A percentile compares a stretch with the other conserved stretches of the same genome.
These are phyloP conservation scores for Tetrax tetrax DNA, from an alignment of 2,113 vertebrate genomes.

Conservation along the genomic window DNA sequence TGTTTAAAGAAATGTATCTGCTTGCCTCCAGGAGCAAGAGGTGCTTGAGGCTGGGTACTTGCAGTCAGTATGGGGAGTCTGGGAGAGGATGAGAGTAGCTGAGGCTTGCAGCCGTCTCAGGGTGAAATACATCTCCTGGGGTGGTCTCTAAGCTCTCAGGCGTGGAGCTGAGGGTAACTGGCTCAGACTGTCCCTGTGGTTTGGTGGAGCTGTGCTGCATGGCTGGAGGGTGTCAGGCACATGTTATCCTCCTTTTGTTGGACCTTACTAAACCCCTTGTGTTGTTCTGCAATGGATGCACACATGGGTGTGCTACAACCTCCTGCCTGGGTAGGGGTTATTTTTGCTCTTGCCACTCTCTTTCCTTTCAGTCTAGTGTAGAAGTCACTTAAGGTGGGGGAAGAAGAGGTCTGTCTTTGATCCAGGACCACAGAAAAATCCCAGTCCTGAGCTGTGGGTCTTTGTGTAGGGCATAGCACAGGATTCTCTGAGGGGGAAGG, in stretches of 20 bases:
- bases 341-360: not conserved
- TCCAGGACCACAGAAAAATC: not conserved
- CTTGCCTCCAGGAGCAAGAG: not conserved
- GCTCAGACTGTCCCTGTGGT: not conserved
- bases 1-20: not conserved
- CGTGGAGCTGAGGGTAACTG: not conserved
- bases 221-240: not conserved
- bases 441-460: rapidly evolving
- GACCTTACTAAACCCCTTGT: not conserved
- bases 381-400: not conserved
- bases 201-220: not conserved
- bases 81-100: not conserved
- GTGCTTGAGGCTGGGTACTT: not conserved
- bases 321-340: not conserved
- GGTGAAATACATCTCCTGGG: not conserved
- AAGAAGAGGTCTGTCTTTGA: not conserved
- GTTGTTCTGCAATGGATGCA: not conserved
- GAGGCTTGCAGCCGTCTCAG: not conserved
- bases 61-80: too few relatives aligned
- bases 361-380: not conserved
- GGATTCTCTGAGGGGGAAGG: not conserved
- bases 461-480: not conserved
- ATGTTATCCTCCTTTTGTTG: too few relatives aligned
- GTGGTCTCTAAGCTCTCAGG: not conserved
- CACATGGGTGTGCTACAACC: not conserved